A percentile compares a stretch with the other conserved stretches of the same genome.
Conservation (phyloP, 2,797 vertebrate species). For the Percopsis omiscomaycus region DNA sequence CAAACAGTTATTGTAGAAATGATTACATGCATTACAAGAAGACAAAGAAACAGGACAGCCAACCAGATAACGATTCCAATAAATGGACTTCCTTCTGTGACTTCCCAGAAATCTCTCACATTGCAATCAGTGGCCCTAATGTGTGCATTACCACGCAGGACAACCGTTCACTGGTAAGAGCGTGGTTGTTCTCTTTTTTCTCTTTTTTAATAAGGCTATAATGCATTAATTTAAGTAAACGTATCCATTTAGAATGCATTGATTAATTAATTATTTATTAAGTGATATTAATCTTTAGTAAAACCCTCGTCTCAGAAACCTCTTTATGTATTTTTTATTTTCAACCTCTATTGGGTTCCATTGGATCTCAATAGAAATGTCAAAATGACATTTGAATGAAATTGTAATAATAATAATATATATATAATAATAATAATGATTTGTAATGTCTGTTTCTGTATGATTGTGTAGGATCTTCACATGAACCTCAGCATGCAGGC, state of each 20-base stretch:
- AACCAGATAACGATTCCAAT: constrained; percentile 31
- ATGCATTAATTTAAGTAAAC: constrained; percentile 26
- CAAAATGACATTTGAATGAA: no score
- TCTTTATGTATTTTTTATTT: no score
- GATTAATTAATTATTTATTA: constrained; percentile 11
- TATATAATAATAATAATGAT: no score
- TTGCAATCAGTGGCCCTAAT: constrained; percentile 74
- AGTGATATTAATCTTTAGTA: neutral
- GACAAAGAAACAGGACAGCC: constrained; percentile 20
- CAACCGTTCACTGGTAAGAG: constrained; percentile 85
- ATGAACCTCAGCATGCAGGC: constrained; percentile 78
- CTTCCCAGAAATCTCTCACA: constrained; percentile 89
- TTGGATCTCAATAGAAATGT: no score
- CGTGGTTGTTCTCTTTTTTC: constrained; percentile 20
- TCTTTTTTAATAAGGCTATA: constrained; percentile 35
- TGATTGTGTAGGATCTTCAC: constrained; percentile 79
- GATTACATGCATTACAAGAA: constrained; percentile 50
- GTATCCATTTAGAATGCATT: constrained; percentile 36
- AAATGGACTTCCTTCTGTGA: constrained; percentile 84
- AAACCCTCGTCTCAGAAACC: neutral
- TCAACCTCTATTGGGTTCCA: no score
- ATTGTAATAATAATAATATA: no score
- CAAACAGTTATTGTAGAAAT: constrained; percentile 59
- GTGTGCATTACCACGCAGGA: constrained; percentile 87
- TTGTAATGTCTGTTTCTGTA: constrained; percentile 41